Percentiles rank a stretch among this genome's conserved stretches.
Conservation (phyloP, 1,140 invertebrate species). For the Neodiprion fabricii region DNA sequence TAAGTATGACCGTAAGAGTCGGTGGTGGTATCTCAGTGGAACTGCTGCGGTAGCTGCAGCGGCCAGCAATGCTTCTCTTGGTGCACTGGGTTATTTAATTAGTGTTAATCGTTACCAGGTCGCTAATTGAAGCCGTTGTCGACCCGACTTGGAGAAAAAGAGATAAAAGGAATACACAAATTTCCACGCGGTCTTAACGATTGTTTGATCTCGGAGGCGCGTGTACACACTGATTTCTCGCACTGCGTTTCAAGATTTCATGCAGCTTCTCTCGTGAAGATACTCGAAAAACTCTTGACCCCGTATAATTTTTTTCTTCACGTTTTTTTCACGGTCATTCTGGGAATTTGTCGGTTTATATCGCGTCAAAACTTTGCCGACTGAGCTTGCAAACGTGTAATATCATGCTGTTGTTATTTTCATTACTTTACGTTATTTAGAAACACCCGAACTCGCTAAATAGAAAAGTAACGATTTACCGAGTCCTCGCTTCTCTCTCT, state of each 20-base stretch:
- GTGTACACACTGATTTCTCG: constrained; percentile 1
- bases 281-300: neutral
- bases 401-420: no score
- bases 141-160: neutral
- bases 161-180: neutral
- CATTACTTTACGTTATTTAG: no score
- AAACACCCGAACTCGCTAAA: no score
- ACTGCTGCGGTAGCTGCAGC: constrained; percentile 18
- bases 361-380: no score
- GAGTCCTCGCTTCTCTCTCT: constrained; percentile 21
- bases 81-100: constrained; percentile 1
- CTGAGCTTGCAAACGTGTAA: no score
- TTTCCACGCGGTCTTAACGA: constrained; percentile 7
- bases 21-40: neutral
- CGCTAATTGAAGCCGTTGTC: constrained; percentile 6
- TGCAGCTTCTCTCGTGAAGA: neutral
- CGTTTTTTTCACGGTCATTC: neutral
- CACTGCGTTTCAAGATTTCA: neutral
- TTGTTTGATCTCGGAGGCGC: neutral
- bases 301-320: neutral
- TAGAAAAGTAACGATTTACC: constrained; percentile 18
- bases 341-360: neutral
- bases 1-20: constrained; percentile 29
- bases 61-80: neutral
- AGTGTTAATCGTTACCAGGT: constrained; percentile 1